Evolutionary conservation across 2,797 vertebrate genomes (phyloP).

Genomic region (Petrocephalus schoutedeni): DNA sequence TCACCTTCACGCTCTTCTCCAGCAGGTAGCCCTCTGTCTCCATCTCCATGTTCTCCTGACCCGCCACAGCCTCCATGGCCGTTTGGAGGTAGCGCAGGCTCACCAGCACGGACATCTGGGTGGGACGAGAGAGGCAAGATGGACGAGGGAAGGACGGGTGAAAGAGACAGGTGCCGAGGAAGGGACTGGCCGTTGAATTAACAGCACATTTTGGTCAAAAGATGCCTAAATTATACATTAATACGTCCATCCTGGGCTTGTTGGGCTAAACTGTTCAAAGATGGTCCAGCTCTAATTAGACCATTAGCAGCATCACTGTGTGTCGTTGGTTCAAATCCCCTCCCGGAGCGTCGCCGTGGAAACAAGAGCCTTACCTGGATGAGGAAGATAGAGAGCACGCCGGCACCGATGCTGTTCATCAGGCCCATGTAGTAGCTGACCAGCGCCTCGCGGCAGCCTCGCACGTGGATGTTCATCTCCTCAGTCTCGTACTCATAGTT

Average conservation of each 20-base stretch:
- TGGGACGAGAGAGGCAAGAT: background rate
- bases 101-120: constrained; percentile 64
- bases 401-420: constrained; percentile 69
- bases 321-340: background rate
- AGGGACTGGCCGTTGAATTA: background rate
- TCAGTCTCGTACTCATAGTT: constrained; percentile 70
- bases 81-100: constrained; percentile 77
- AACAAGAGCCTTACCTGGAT: constrained; percentile 56
- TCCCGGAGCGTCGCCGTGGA: background rate
- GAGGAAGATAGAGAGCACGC: constrained; percentile 65
- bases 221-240: background rate
- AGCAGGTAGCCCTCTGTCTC: constrained; percentile 76
- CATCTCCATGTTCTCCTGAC: constrained; percentile 59
- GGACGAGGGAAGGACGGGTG: background rate
- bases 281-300: background rate
- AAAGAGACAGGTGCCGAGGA: background rate
- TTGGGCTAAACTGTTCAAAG: background rate
- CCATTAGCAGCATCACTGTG: background rate
- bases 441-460: constrained; percentile 70
- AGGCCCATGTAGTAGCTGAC: constrained; percentile 68
- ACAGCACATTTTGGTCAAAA: background rate
- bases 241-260: background rate
- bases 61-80: constrained; percentile 67
- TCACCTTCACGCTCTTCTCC: constrained; percentile 70
- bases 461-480: constrained; percentile 71